These are phyloP conservation scores for Glyptemys insculpta DNA, from an alignment of 2,797 vertebrate species.

Conservation along the genomic window DNA sequence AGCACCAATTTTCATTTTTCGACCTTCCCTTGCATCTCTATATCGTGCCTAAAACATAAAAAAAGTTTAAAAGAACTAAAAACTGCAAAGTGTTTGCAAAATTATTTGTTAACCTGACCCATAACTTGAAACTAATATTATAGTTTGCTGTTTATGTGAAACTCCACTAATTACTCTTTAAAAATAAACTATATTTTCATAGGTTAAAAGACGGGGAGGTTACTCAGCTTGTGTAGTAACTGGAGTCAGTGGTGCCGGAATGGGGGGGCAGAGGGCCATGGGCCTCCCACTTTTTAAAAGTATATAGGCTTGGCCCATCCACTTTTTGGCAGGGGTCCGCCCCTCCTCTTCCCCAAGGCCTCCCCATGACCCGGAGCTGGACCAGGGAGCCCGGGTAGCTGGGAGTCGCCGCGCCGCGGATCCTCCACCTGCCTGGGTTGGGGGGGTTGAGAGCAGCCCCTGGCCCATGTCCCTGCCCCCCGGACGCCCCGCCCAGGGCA, in stretches of 20 bases:
- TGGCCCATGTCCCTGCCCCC: no score
- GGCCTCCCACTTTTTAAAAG: no score
- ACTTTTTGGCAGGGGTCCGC: no score
- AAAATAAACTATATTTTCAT: background rate
- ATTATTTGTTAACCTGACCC: background rate
- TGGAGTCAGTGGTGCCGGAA: background rate
- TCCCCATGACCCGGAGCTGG: no score
- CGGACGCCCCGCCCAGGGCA: no score
- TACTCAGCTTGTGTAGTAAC: background rate
- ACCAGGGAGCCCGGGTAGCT: no score
- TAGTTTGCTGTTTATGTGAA: background rate
- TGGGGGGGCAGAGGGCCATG: no score
- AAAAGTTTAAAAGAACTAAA: background rate
- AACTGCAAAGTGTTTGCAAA: background rate
- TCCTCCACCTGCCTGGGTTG: no score
- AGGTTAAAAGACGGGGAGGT: background rate
- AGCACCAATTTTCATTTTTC: constrained; percentile 79
- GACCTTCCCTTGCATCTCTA: constrained; percentile 81
- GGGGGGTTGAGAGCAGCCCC: no score
- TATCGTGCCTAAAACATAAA: constrained; percentile 79
- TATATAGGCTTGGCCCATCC: no score
- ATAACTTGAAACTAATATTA: background rate
- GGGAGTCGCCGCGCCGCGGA: rapidly evolving
- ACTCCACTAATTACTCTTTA: background rate
- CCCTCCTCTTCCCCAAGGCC: no score